phyloP scores from a whole-genome alignment of 2,888 invertebrate genomes.

The Nomada fabriciana region DNA sequence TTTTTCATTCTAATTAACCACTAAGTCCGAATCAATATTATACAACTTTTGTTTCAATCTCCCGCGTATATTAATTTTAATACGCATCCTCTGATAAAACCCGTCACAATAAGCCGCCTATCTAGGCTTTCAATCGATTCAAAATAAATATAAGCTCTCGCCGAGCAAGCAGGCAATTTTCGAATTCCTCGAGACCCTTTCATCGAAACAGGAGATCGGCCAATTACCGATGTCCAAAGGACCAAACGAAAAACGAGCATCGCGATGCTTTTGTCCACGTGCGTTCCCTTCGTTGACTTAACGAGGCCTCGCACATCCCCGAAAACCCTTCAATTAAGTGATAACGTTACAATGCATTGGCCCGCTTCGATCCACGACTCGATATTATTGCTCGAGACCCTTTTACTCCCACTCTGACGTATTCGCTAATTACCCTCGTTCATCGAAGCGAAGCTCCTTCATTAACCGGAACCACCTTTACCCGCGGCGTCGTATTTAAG shows the following conservation, averaged over 20 bases:
- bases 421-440: slow-evolving; percentile 68
- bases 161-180: not conserved
- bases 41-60: too few species aligned
- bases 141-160: not conserved
- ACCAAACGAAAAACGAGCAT: slow-evolving; percentile 2
- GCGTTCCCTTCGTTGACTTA: slow-evolving; percentile 19
- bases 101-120: too few species aligned
- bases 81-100: too few species aligned
- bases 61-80: too few species aligned
- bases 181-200: not conserved
- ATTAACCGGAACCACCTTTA: slow-evolving; percentile 30
- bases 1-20: too few species aligned
- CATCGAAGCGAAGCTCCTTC: slow-evolving; percentile 41
- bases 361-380: slow-evolving; percentile 15
- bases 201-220: slow-evolving; percentile 3
- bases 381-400: slow-evolving; percentile 20
- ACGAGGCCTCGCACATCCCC: slow-evolving; percentile 27
- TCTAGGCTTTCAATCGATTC: too few species aligned
- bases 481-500: slow-evolving; percentile 69
- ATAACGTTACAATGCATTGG: slow-evolving; percentile 40
- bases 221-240: slow-evolving; percentile 18
- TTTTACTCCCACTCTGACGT: slow-evolving; percentile 27
- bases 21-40: too few species aligned
- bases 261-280: not conserved
- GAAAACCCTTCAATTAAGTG: slow-evolving; percentile 41